These are phyloP conservation scores for Geotrupes spiniger DNA, from an alignment of 2,888 invertebrate genomes.

Conservation along the genomic window DNA sequence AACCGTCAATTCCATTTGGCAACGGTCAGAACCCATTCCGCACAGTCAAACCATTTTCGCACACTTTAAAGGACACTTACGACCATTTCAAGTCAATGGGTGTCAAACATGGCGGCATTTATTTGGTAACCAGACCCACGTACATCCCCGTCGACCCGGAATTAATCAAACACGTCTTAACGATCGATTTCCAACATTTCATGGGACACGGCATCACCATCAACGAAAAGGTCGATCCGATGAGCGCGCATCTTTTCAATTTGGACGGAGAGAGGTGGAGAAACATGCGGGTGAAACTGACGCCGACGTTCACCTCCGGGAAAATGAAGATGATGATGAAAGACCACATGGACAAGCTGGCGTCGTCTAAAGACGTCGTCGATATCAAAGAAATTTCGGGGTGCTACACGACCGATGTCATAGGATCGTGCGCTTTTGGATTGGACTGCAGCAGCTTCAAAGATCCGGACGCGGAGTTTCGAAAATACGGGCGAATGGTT, in stretches of 20 bases:
- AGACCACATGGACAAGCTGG: background rate
- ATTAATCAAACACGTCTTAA: constrained; percentile 3
- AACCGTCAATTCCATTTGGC: background rate
- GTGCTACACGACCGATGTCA: constrained; percentile 10
- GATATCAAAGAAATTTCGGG: constrained; percentile 9
- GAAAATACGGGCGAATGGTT: background rate
- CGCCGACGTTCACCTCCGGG: constrained; percentile 27
- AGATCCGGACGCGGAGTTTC: constrained; percentile 9
- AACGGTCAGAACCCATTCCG: constrained; percentile 2
- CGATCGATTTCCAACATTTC: constrained; percentile 13
- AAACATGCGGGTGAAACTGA: constrained; percentile 22
- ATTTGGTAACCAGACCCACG: background rate
- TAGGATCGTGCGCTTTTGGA: constrained; percentile 14
- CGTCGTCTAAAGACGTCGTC: background rate
- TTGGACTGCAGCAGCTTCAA: constrained; percentile 10
- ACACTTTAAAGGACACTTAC: background rate
- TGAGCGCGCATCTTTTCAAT: constrained; percentile 58
- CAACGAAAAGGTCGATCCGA: constrained; percentile 47
- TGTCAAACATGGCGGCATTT: constrained; percentile 9
- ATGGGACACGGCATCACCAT: constrained; percentile 1
- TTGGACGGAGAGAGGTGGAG: constrained; percentile 59
- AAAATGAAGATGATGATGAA: constrained; percentile 13
- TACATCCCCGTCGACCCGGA: constrained; percentile 13
- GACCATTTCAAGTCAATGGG: constrained; percentile 6
- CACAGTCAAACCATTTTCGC: background rate